Percentiles rank a stretch among this genome's conserved stretches.
Conservation (phyloP, 1,140 invertebrate genomes). For the Temnothorax curvispinosus region DNA sequence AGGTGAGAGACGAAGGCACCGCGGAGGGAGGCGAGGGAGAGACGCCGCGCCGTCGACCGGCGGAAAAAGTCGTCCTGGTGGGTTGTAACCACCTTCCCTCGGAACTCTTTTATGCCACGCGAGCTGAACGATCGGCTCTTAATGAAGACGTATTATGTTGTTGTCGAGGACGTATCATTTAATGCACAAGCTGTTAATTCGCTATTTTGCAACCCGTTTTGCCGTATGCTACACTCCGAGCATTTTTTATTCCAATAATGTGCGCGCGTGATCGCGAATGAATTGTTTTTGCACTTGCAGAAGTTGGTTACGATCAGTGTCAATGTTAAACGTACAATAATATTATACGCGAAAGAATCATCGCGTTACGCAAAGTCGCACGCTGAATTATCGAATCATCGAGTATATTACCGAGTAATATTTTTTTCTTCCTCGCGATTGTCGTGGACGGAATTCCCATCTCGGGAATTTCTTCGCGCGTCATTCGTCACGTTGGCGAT, state of each 20-base stretch:
- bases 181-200: slow-evolving; percentile 62
- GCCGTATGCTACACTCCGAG: too few relatives aligned
- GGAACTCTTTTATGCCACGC: slow-evolving; percentile 73
- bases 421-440: not conserved
- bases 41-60: slow-evolving; percentile 12
- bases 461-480: not conserved
- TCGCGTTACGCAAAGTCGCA: not conserved
- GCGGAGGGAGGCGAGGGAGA: slow-evolving; percentile 32
- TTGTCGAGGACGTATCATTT: slow-evolving; percentile 65
- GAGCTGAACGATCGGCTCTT: slow-evolving; percentile 71
- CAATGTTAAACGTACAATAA: slow-evolving; percentile 7
- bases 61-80: slow-evolving; percentile 64
- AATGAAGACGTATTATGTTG: slow-evolving; percentile 73
- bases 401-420: not conserved
- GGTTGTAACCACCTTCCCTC: slow-evolving; percentile 48
- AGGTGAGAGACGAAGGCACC: not conserved
- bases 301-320: not conserved
- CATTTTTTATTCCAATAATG: slow-evolving; percentile 9
- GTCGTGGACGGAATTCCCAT: not conserved
- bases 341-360: not conserved
- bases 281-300: not conserved
- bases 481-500: slow-evolving; percentile 9
- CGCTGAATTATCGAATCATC: not conserved
- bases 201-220: slow-evolving; percentile 33
- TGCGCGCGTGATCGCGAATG: not conserved